Evolutionary conservation across 1,140 invertebrate genomes (phyloP), one percentile per base, ranked within the genome.

Genomic region (Ceratosolen fusciceps): DNA sequence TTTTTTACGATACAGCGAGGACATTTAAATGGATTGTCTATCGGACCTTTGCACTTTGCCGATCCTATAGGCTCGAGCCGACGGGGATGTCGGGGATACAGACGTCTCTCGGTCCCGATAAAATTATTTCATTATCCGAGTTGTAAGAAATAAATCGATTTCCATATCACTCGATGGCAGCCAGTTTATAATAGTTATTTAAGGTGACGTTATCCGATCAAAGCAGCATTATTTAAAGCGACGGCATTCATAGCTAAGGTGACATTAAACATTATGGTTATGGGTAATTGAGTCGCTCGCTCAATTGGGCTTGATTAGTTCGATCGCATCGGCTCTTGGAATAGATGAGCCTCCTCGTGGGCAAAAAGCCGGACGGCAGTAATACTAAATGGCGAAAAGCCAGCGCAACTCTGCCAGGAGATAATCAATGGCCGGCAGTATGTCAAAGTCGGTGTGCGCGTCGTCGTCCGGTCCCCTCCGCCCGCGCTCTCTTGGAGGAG

Each of bases 261-360:
- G 60, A 65, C 60, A 65, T 65, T 37, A 37, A 65, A 65, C 34
- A 37, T 65, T 65, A 34, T 65, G 37, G 31, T 37, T 21, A 19
- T n/a, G 4, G 31, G 19, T 65, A 65, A 65, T 65, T 65, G 60
- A 65, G 31, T 21, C 19, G 31, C 37, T 9, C 19, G 14, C 60
- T 21, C 7, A n/a, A n/a, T n/a, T n/a, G 0, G 3, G 5, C 60
- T 65, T 37, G 34, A 65, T 65, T 65, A 9, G 16, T 65, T 24
- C 16, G 58, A 65, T 37, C 60, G 60, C 5, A 37, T 65, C 31
- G n/a, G 19, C 8, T 0, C 26, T 34, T 14, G 7, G 37, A 65
- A 65, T 65, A n/a, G 19, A 65, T 21, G 31, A 65, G n/a, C 0
- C 37, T 19, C 16, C 19, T n/a, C 31, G 14, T 52, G 21, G 21